Evolutionary conservation across 2,797 vertebrate species (phyloP).

Genomic region (Sciurus vulgaris): DNA sequence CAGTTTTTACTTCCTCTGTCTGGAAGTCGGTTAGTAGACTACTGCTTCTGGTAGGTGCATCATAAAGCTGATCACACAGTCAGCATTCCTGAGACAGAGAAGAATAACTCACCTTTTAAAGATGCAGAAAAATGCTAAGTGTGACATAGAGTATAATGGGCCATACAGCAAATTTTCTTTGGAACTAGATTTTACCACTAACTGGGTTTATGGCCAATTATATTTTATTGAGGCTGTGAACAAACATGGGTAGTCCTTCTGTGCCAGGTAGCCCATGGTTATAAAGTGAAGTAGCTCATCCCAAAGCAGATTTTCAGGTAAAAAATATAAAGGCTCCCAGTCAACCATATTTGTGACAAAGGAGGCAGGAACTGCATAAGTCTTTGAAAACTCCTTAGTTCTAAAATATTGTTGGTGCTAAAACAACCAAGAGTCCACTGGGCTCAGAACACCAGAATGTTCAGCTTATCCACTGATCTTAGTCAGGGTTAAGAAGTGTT

Average conservation of each 20-base stretch:
- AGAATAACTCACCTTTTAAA: background rate
- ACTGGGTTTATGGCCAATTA: constrained; percentile 41
- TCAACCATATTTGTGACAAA: background rate
- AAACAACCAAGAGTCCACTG: background rate
- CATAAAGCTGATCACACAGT: background rate
- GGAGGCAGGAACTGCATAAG: background rate
- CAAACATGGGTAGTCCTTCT: background rate
- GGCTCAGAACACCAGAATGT: background rate
- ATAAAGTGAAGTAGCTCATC: constrained; percentile 12
- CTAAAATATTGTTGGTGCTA: background rate
- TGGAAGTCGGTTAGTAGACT: background rate
- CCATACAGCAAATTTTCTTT: background rate
- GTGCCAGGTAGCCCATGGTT: background rate
- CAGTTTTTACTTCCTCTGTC: constrained; percentile 28
- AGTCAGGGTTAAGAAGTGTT: background rate
- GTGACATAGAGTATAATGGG: background rate
- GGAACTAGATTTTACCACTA: constrained; percentile 16
- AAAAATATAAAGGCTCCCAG: background rate
- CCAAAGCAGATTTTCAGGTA: background rate
- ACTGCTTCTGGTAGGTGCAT: background rate
- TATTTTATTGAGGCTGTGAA: background rate
- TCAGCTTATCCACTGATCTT: background rate
- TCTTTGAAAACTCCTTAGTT: background rate
- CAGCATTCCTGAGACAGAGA: background rate
- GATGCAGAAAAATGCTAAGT: background rate